phyloP scores from a whole-genome alignment of 2,797 vertebrate genomes.

The Numenius phaeopus region DNA sequence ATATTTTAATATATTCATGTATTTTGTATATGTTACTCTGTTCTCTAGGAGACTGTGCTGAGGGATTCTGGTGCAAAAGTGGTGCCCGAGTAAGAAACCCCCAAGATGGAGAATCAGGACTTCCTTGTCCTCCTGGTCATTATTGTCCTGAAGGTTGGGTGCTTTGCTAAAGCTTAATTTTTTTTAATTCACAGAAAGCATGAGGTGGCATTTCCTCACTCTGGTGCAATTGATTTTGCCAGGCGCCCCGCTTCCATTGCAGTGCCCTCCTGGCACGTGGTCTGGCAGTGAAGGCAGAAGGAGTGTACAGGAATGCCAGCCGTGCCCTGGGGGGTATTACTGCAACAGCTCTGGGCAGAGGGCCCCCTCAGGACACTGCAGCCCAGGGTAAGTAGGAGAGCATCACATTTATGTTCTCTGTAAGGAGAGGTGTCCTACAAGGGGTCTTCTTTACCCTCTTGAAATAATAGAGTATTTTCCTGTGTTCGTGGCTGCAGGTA shows the following conservation, averaged over 20 bases:
- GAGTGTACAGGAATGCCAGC: slow-evolving; percentile 79
- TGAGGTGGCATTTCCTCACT: not conserved
- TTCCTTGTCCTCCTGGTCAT: slow-evolving; percentile 86
- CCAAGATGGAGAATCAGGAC: slow-evolving; percentile 80
- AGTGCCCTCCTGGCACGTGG: slow-evolving; percentile 88
- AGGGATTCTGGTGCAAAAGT: slow-evolving; percentile 89
- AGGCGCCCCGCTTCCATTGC: slow-evolving; percentile 82
- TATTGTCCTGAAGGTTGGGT: slow-evolving; percentile 87
- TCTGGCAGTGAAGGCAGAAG: slow-evolving; percentile 81
- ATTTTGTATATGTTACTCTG: not conserved
- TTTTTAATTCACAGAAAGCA: no score
- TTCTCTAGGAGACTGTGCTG: slow-evolving; percentile 84
- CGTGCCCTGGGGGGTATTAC: slow-evolving; percentile 84
- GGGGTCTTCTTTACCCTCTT: accelerated
- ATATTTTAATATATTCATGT: accelerated
- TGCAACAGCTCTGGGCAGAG: slow-evolving; percentile 80
- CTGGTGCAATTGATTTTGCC: not conserved
- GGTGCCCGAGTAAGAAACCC: slow-evolving; percentile 83
- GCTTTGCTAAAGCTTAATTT: not conserved
- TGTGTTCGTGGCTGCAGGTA: slow-evolving; percentile 75
- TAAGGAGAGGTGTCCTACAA: not conserved
- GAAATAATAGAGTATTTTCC: not conserved
- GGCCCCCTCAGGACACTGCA: slow-evolving; percentile 83
- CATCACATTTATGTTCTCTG: accelerated
- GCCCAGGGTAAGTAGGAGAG: slow-evolving; percentile 77